These are phyloP conservation scores for Cataglyphis rosenhaueri DNA, from an alignment of 2,888 invertebrate species.

Conservation along the genomic window DNA sequence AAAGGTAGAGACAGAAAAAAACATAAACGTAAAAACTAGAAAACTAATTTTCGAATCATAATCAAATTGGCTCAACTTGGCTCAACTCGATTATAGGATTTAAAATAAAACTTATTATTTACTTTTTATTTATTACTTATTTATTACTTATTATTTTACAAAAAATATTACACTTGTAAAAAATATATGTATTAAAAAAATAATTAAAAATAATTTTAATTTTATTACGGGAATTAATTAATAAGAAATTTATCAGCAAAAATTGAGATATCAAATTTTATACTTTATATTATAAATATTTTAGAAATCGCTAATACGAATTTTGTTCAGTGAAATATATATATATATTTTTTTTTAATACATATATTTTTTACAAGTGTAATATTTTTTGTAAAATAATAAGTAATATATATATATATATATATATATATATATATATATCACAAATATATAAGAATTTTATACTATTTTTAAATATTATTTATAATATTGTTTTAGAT, in stretches of 20 bases:
- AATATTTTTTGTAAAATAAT: neutral
- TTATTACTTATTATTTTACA: neutral
- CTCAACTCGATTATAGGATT: neutral
- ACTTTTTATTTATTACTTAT: no score
- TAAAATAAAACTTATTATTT: neutral
- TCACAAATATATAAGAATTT: neutral
- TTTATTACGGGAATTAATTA: neutral
- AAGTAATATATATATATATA: neutral
- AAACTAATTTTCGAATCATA: neutral
- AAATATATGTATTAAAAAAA: neutral
- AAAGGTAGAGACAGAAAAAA: neutral
- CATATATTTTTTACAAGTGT: neutral
- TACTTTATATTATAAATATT: neutral
- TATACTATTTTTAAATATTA: neutral
- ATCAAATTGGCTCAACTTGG: neutral
- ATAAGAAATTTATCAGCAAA: neutral
- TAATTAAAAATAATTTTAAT: neutral
- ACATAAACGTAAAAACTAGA: neutral
- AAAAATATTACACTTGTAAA: neutral
- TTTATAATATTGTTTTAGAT: neutral
- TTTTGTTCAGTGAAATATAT: neutral
- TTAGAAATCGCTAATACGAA: neutral
- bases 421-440: neutral
- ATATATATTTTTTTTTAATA: neutral
- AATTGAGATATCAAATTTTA: neutral